Evolutionary conservation across 1,140 invertebrate species (phyloP).

Genomic region (Dreissena rostriformis): DNA sequence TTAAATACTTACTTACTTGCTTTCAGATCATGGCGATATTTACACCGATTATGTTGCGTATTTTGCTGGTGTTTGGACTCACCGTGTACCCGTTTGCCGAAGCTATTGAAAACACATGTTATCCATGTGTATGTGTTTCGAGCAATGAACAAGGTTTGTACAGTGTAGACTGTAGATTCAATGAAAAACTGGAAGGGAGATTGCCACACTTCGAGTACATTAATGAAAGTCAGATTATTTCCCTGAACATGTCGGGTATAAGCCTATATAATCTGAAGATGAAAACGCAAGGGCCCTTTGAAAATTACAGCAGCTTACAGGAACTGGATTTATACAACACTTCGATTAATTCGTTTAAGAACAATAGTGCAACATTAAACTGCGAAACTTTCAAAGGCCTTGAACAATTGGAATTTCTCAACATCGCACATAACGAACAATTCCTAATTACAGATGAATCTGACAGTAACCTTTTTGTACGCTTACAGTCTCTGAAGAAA

Average conservation of each 20-base stretch:
- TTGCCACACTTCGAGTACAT: background rate
- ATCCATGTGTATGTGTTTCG: no score
- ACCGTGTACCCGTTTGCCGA: no score
- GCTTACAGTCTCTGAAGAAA: background rate
- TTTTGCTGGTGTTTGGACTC: no score
- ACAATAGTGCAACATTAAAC: background rate
- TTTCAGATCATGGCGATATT: no score
- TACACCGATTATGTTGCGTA: no score
- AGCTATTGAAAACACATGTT: no score
- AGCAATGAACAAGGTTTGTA: no score
- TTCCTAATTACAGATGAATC: conserved; percentile 9
- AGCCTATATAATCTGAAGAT: background rate
- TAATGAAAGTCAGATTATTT: background rate
- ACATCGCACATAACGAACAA: conserved; percentile 23
- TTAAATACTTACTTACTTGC: no score
- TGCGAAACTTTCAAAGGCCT: conserved; percentile 4
- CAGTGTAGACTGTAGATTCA: no score
- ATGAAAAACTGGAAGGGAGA: no score
- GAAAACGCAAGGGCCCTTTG: background rate
- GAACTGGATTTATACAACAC: conserved; percentile 27
- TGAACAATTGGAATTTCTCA: conserved; percentile 1
- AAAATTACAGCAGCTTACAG: background rate
- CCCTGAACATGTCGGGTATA: conserved; percentile 19
- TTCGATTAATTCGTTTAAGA: background rate
- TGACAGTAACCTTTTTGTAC: background rate